Conservation (phyloP, 1,140 invertebrate species). For the Lerema accius region DNA sequence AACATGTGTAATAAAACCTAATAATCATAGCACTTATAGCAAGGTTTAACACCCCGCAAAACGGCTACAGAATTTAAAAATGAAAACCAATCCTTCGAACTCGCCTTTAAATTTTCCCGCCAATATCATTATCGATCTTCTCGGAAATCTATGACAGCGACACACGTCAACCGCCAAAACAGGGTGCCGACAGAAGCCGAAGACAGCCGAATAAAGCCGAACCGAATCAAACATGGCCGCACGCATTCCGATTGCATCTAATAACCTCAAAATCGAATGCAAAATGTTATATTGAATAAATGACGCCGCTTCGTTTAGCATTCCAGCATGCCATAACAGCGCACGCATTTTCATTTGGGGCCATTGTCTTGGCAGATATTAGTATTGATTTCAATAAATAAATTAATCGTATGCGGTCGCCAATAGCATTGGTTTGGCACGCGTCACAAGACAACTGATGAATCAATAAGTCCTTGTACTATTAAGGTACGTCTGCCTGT, state of each 20-base stretch:
- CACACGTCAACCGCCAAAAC: constrained; percentile 68
- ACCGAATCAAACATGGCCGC: constrained; percentile 68
- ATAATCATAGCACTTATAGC: too few relatives aligned
- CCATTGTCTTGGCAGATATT: constrained; percentile 80
- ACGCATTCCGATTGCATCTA: constrained; percentile 80
- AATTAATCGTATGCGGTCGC: constrained; percentile 77
- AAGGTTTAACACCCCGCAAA: neutral
- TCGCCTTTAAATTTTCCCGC: constrained; percentile 40
- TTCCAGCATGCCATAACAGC: constrained; percentile 78
- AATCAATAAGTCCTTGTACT: constrained; percentile 70
- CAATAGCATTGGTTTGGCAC: constrained; percentile 78
- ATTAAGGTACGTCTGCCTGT: constrained; percentile 60
- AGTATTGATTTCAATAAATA: constrained; percentile 82
- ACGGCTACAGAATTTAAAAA: constrained; percentile 23
- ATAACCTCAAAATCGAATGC: constrained; percentile 81
- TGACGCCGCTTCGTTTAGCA: constrained; percentile 77
- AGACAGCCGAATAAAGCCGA: constrained; percentile 64
- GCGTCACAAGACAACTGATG: constrained; percentile 66
- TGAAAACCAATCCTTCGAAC: constrained; percentile 15
- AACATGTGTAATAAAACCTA: too few relatives aligned
- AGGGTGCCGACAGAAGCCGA: constrained; percentile 50
- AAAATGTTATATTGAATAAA: constrained; percentile 78
- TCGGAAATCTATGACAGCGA: constrained; percentile 65
- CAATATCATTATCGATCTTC: constrained; percentile 56
- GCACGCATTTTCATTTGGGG: constrained; percentile 80